phyloP scores from a whole-genome alignment of 2,113 vertebrate species.

The Sander vitreus region DNA sequence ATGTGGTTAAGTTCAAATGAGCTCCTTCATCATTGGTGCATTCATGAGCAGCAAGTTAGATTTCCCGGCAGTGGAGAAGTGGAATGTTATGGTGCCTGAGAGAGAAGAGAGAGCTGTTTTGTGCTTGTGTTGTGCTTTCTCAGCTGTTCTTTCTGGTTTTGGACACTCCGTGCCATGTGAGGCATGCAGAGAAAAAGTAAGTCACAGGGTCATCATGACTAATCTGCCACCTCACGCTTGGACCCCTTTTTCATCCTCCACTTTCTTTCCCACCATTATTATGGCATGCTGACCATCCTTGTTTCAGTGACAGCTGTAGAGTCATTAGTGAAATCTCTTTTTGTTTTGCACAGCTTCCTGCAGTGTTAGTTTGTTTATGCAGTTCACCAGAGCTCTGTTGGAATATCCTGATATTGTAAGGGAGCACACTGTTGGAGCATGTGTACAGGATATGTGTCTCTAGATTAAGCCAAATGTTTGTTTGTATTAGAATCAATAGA shows the following conservation, averaged over 20 bases:
- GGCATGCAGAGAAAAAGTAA: conserved; percentile 70
- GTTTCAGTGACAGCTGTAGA: conserved; percentile 22
- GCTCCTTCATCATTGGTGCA: background rate
- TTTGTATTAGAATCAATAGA: conserved; percentile 49
- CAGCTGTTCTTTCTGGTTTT: conserved; percentile 64
- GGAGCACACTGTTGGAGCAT: conserved; percentile 15
- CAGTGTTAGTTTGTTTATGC: conserved; percentile 56
- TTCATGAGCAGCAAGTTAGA: conserved; percentile 27
- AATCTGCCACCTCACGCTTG: conserved; percentile 44
- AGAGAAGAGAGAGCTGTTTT: conserved; percentile 14
- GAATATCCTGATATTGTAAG: conserved; percentile 54
- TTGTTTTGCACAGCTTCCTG: conserved; percentile 13
- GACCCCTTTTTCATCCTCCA: conserved; percentile 11
- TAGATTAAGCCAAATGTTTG: conserved; percentile 31
- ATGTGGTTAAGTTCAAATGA: background rate
- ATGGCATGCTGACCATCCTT: background rate
- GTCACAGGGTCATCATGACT: conserved; percentile 76
- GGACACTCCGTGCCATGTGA: conserved; percentile 60
- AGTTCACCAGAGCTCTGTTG: conserved; percentile 39
- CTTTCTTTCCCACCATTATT: background rate
- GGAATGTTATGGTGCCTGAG: conserved; percentile 27
- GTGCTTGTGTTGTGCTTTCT: conserved; percentile 65
- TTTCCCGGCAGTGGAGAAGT: conserved; percentile 20
- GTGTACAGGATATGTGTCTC: conserved; percentile 56
- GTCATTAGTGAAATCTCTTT: conserved; percentile 31